phyloP scores from a whole-genome alignment of 2,797 vertebrate genomes.

The Eutrigla gurnardus region DNA sequence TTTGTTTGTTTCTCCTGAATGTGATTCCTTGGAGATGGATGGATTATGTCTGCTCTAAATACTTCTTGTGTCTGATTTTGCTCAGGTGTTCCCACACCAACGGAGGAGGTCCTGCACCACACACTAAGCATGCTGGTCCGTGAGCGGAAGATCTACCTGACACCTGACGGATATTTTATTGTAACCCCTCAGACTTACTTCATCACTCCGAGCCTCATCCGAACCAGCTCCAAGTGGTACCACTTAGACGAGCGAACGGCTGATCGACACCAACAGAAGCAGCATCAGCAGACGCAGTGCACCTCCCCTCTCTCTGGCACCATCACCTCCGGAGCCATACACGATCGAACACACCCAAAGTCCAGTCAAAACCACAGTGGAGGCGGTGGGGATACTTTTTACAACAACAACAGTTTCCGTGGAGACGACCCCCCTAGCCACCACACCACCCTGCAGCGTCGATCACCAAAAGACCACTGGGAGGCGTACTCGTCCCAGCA shows the following conservation, averaged over 20 bases:
- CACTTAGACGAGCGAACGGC: constrained; percentile 96
- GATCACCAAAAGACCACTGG: constrained; percentile 92
- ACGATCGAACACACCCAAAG: constrained; percentile 92
- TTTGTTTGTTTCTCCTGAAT: no score
- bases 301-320: constrained; percentile 95
- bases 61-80: constrained; percentile 27
- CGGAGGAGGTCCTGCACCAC: constrained; percentile 95
- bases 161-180: constrained; percentile 97
- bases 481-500: constrained; percentile 84
- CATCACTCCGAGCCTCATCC: constrained; percentile 97
- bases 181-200: constrained; percentile 99
- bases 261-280: constrained; percentile 83
- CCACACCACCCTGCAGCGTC: constrained; percentile 93
- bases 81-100: constrained; percentile 96
- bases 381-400: constrained; percentile 77
- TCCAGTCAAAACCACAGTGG: constrained; percentile 85
- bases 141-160: constrained; percentile 98
- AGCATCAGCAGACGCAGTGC: constrained; percentile 87
- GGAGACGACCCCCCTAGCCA: constrained; percentile 93
- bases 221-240: constrained; percentile 99
- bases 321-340: constrained; percentile 92
- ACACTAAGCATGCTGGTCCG: constrained; percentile 96
- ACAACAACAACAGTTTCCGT: constrained; percentile 92
- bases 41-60: constrained; percentile 12
- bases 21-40: not conserved